Evolutionary conservation across 2,113 vertebrate species (phyloP).

Genomic region (Muscicapa adusta): DNA sequence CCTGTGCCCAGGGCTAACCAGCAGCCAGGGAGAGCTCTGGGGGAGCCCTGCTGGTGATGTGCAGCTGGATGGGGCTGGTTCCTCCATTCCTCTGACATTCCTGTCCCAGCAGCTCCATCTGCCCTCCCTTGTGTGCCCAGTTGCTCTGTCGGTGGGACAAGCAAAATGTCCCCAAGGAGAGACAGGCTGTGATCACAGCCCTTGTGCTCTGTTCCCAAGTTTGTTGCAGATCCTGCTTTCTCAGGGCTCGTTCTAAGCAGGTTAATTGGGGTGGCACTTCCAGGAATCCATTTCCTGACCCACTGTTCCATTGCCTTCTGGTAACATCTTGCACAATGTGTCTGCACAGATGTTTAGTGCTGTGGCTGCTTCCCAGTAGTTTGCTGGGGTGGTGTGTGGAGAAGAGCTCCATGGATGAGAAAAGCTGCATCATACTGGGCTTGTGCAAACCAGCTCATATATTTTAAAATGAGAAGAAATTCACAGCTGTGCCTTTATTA

Average conservation of each 20-base stretch:
- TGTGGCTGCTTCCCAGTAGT: not conserved
- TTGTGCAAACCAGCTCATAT: not conserved
- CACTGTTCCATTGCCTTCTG: not conserved
- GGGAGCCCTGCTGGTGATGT: not conserved
- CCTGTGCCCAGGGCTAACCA: not conserved
- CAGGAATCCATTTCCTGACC: not conserved
- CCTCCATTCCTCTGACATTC: not conserved
- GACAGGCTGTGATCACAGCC: rapidly evolving
- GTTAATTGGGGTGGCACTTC: not conserved
- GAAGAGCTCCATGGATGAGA: not conserved
- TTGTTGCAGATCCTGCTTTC: not conserved
- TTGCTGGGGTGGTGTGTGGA: not conserved
- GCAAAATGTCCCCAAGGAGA: not conserved
- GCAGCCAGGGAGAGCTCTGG: not conserved
- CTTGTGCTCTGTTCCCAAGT: not conserved
- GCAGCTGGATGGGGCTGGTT: not conserved
- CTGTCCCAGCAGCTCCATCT: not conserved
- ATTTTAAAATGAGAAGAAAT: constrained; percentile 2
- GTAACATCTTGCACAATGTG: not conserved
- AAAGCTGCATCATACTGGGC: not conserved
- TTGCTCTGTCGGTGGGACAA: not conserved
- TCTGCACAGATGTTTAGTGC: not conserved
- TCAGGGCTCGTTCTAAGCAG: not conserved
- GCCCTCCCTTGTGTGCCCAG: not conserved
- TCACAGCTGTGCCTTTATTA: constrained; percentile 22